Evolutionary conservation across 1,140 invertebrate genomes (phyloP).

Genomic region (Pteromalus puparum): DNA sequence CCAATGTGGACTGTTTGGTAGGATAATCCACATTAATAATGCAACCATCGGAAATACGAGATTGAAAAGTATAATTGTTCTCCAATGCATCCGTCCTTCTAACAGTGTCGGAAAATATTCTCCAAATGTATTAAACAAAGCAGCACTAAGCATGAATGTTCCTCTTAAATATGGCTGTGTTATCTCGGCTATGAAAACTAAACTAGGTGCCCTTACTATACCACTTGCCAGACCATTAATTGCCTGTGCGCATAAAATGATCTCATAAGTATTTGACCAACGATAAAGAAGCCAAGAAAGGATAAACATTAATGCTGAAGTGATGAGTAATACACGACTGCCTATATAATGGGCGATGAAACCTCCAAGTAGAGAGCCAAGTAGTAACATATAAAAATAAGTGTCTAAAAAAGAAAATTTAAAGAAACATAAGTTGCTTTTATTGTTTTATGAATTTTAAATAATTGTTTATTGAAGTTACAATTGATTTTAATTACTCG

Average conservation of each 20-base stretch:
- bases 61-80: background rate
- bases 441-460: too few species aligned
- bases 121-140: background rate
- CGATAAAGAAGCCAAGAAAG: background rate
- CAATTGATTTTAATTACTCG: too few species aligned
- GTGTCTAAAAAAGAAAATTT: background rate
- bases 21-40: background rate
- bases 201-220: background rate
- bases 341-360: background rate
- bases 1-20: background rate
- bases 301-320: background rate
- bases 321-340: background rate
- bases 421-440: too few species aligned
- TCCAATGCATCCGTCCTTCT: background rate
- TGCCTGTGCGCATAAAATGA: background rate
- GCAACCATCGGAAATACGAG: background rate
- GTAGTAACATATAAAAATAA: background rate
- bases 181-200: background rate
- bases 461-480: too few species aligned
- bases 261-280: background rate
- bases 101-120: background rate
- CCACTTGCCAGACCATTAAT: background rate
- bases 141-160: background rate
- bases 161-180: background rate
- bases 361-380: background rate